phyloP scores from a whole-genome alignment of 1,140 invertebrate genomes.

The Chelonus insularis region DNA sequence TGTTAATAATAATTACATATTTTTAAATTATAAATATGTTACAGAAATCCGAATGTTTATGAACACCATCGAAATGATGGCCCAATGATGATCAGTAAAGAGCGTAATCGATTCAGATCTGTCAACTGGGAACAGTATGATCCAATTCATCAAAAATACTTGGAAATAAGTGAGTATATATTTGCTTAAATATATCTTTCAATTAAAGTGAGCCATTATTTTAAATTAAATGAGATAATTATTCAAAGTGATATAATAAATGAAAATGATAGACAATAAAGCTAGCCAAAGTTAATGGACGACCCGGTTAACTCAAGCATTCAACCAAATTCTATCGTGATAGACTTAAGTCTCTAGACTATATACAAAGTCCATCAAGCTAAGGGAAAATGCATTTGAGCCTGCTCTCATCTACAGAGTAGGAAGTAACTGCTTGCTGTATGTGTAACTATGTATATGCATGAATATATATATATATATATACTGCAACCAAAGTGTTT shows the following conservation, averaged over 20 bases:
- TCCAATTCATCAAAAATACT: conserved; percentile 85
- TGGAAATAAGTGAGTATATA: conserved; percentile 81
- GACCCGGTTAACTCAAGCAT: too few relatives aligned
- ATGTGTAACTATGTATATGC: background rate
- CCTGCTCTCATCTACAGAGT: background rate
- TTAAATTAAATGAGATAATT: too few relatives aligned
- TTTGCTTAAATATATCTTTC: too few relatives aligned
- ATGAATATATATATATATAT: background rate
- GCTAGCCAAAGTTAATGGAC: too few relatives aligned
- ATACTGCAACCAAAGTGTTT: background rate
- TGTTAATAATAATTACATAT: background rate
- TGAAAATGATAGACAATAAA: too few relatives aligned
- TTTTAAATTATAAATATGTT: too few relatives aligned
- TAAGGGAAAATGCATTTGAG: background rate
- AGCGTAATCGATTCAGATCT: conserved; percentile 80
- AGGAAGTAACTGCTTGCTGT: background rate
- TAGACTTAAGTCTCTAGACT: too few relatives aligned
- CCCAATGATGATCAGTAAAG: conserved; percentile 74
- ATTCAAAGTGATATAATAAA: too few relatives aligned
- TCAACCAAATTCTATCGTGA: too few relatives aligned
- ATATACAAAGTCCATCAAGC: background rate
- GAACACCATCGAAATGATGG: conserved; percentile 73
- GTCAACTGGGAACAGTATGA: conserved; percentile 91
- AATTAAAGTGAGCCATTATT: too few relatives aligned
- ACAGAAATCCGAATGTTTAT: conserved; percentile 78